Conservation (phyloP, 30 jellyfish, hydroid and myxozoan species). For the Chironex yamaguchii region DNA sequence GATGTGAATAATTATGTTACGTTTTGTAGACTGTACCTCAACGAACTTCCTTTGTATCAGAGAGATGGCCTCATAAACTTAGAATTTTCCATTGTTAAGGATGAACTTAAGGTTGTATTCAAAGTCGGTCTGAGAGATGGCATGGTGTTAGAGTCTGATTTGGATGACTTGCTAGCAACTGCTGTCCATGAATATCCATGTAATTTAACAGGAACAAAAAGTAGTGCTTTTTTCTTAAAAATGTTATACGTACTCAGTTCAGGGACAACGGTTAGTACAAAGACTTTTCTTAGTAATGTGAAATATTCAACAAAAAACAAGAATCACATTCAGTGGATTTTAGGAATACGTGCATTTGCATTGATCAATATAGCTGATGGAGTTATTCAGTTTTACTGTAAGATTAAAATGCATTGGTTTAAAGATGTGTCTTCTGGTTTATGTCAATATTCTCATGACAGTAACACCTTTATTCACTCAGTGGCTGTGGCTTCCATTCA, state of each 20-base stretch:
- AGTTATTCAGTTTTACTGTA: slow-evolving; percentile 65
- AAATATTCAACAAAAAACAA: slow-evolving; percentile 71
- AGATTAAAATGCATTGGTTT: neutral
- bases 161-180: slow-evolving; percentile 23
- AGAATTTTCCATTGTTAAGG: slow-evolving; percentile 82
- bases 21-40: slow-evolving; percentile 64
- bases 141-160: slow-evolving; percentile 18
- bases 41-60: slow-evolving; percentile 45
- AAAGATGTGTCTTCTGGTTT: neutral
- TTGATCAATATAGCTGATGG: slow-evolving; percentile 78
- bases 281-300: slow-evolving; percentile 64
- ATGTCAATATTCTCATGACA: too few relatives aligned
- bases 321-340: slow-evolving; percentile 84
- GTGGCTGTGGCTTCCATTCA: slow-evolving; percentile 68
- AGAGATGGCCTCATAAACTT: slow-evolving; percentile 68
- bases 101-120: slow-evolving; percentile 81
- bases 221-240: slow-evolving; percentile 40
- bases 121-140: slow-evolving; percentile 68
- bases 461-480: neutral
- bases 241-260: slow-evolving; percentile 46
- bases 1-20: slow-evolving; percentile 36
- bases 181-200: slow-evolving; percentile 77
- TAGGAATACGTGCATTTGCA: slow-evolving; percentile 88
- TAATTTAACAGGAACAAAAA: slow-evolving; percentile 54
- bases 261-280: slow-evolving; percentile 64